phyloP scores from a whole-genome alignment of 2,797 vertebrate genomes.

The Aulostomus chinensis region DNA sequence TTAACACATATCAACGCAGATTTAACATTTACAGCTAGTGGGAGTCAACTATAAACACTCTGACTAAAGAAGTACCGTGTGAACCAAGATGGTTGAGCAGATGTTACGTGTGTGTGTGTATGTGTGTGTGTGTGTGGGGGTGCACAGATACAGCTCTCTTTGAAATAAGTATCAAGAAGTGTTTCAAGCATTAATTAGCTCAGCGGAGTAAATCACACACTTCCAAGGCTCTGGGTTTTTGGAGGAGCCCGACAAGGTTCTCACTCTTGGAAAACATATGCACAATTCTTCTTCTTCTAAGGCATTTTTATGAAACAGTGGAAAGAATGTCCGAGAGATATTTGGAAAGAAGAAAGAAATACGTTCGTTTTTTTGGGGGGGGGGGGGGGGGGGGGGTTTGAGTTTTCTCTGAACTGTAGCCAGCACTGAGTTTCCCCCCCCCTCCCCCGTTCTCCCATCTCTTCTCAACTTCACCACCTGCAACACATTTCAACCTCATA shows the following conservation, averaged over 20 bases:
- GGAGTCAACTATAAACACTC: constrained; percentile 35
- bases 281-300: constrained; percentile 71
- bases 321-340: constrained; percentile 81
- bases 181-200: constrained; percentile 73
- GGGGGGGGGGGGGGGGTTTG: too few relatives aligned
- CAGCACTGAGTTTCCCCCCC: constrained; percentile 69
- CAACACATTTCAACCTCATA: constrained; percentile 86
- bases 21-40: constrained; percentile 26
- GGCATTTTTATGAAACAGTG: constrained; percentile 80
- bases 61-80: constrained; percentile 41
- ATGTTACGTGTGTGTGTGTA: constrained; percentile 40
- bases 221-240: constrained; percentile 59
- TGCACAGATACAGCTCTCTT: constrained; percentile 61
- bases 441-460: constrained; percentile 43
- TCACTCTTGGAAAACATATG: constrained; percentile 72
- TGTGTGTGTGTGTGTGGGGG: constrained; percentile 14
- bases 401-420: constrained; percentile 77
- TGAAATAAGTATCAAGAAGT: constrained; percentile 58
- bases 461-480: constrained; percentile 82
- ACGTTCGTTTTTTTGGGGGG: constrained; percentile 73
- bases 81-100: constrained; percentile 48
- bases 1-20: constrained; percentile 15
- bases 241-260: constrained; percentile 69
- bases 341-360: constrained; percentile 78
- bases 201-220: constrained; percentile 71